Percentiles rank a stretch among this genome's conserved stretches.
These are phyloP conservation scores for Boloria selene DNA, from an alignment of 2,888 invertebrate species.

Conservation along the genomic window DNA sequence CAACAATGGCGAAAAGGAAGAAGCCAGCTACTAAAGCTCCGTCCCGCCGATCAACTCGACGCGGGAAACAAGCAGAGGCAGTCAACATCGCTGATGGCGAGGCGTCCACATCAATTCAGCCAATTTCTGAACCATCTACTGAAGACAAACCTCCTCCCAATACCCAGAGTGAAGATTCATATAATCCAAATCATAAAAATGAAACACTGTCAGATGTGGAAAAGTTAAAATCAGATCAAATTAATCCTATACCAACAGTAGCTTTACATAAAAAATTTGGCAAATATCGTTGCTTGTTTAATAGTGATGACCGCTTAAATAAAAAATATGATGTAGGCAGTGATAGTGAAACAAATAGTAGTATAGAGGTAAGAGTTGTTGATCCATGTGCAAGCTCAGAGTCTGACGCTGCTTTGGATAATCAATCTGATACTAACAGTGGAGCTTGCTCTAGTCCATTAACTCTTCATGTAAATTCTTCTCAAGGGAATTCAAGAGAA, in stretches of 20 bases:
- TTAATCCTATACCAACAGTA: conserved; percentile 51
- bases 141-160: conserved; percentile 44
- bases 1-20: conserved; percentile 73
- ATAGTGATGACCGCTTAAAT: conserved; percentile 62
- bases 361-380: conserved; percentile 68
- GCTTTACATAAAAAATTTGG: conserved; percentile 82
- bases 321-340: conserved; percentile 73
- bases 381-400: conserved; percentile 76
- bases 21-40: conserved; percentile 63
- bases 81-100: conserved; percentile 53
- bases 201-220: conserved; percentile 44
- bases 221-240: conserved; percentile 51
- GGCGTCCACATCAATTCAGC: conserved; percentile 51
- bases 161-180: conserved; percentile 35
- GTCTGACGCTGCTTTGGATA: conserved; percentile 72
- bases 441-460: conserved; percentile 58
- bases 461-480: conserved; percentile 48
- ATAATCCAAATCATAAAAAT: conserved; percentile 31
- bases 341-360: conserved; percentile 79
- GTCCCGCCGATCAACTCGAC: conserved; percentile 65
- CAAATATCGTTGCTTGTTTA: conserved; percentile 78
- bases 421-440: conserved; percentile 64
- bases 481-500: conserved; percentile 54
- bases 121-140: conserved; percentile 41
- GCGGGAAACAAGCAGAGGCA: conserved; percentile 61